Evolutionary conservation across 2,888 invertebrate genomes (phyloP), one percentile per base, ranked within the genome.

Genomic region (Aleiodes alternator): DNA sequence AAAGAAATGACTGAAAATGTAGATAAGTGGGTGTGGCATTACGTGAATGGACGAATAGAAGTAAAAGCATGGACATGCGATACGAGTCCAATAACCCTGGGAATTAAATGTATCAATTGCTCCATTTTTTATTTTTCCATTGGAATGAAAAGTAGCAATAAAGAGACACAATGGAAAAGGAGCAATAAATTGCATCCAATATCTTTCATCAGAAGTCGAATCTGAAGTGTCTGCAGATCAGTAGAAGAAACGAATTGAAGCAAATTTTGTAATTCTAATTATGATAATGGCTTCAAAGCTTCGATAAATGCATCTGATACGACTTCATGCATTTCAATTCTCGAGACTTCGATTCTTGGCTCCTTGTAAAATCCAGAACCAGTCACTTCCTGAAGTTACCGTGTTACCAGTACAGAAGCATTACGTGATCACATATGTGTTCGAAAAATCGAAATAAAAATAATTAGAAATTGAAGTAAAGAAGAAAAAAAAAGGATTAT

Each of bases 351-450:
- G n/a, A n/a, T n/a, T n/a, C n/a, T n/a, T n/a, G n/a, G n/a, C n/a
- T 4, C 11, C 5, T 16, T 43, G 4, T 23, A 14, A 61, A 38
- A 68, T 50, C 23, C 8, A 29, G 51, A 51, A 50, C 50, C 81
- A 81, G 81, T 85, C 84, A 82, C 82, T 87, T 87, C 85, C 87
- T 87, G 82, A 79, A 79, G 59, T 48, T 50, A 51, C 38, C 43
- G 34, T 69, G 56, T 31, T 79, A 69, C 66, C 29, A 77, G 61
- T 57, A 29, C 48, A 43, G 38, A 29, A 50, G 68, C 55, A 73
- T 80, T 79, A 80, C 77, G 75, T 77, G 78, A 79, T 72, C 51
- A 66, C 66, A 23, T 12, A 56, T 59, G 16, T 12, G 64, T 53
- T 59, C 51, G 68, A 38, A 55, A 73, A 69, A 56, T 74, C 50